Base-by-base conservation (phyloP, 2,888 invertebrate species). In the Drosophila pseudotalamancana region DNA sequence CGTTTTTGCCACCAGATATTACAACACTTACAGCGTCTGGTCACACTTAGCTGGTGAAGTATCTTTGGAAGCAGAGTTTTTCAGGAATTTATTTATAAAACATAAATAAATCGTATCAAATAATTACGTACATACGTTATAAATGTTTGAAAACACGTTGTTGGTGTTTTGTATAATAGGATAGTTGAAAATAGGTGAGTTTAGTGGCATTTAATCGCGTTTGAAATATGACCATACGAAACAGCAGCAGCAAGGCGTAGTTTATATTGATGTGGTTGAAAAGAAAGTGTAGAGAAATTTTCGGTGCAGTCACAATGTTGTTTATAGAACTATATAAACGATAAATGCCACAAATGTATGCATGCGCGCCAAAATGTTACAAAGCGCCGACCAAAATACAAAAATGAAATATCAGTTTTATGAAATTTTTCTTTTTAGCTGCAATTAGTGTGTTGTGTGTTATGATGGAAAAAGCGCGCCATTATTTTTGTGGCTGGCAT, bases 211-310 rank as follows among this genome's bases (percentile, higher is more conserved):
- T 75, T 68, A 48, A 68, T 57, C 72, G 73, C 71, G 68, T 69
- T 45, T 56, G 42, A 72, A 72, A 71, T 65, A 68, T 72, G 75
- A 66, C 74, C 63, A 76, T 63, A 75, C 68, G 69, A 77, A 68
- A 39, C 67, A 68, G 63, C 71, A 71, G 62, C 72, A 72, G 72
- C 69, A 72, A 72, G 72, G 79, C 79, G 81, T 80, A 81, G 75
- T 77, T 82, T 77, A 77, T 77, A 79, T 80, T 83, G 82, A 82
- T 83, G 84, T 84, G 84, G 65, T 66, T 71, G 76, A 89, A 89
- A 89, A 88, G 88, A 89, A 89, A 89, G 89, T 89, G 89, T 89
- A 89, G 89, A 89, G 89, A 89, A 89, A 89, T 89, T 89, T 89
- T 89, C 74, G 73, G 66, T 82, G 82, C 77, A 81, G 34, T 49